Evolutionary conservation across 1,140 invertebrate genomes (phyloP), one percentile per base, ranked within the genome.

Genomic region (Atta colombica): DNA sequence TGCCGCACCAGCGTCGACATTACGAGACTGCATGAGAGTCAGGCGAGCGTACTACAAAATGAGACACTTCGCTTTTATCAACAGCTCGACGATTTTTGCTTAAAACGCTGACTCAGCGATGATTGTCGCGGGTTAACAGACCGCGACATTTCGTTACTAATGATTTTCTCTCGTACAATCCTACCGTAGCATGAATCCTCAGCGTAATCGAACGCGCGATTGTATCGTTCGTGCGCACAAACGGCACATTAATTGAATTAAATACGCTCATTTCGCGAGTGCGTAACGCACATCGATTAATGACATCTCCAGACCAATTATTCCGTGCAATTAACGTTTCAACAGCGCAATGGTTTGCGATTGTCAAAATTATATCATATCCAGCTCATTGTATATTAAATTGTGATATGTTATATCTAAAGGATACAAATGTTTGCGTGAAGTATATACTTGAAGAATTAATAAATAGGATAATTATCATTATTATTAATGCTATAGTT

Each of bases 81-180:
- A 58, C 77, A 61, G 77, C 68, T 53, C 25, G 10, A 16, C 39
- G 77, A 90, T 86, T 90, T 88, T 90, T 88, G 77, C 14, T 68
- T 35, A 60, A 87, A 84, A 75, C 58, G 61, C 51, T 90, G 89
- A 90, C 87, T 91, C 90, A 88, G 39, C 87, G 61, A 87, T 91
- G 86, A 91, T 90, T 90, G 89, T 87, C 68, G 63, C 28, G 84
- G 35, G 45, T 91, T 90, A 91, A 91, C 87, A 87, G 89, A 90
- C 90, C 89, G 90, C 84, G 87, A 91, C 89, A 74, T 69, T 75
- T 88, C 77, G 88, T 86, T 88, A 77, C 77, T 77, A 55, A 85
- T 86, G 74, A 80, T 86, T 88, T 90, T 86, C 89, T 77, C 28
- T 21, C 77, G 28, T n/a, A 72, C 75, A 72, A 49, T 39, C 25